These are phyloP conservation scores for Otus sunia DNA, from an alignment of 2,113 vertebrate genomes.

Conservation along the genomic window DNA sequence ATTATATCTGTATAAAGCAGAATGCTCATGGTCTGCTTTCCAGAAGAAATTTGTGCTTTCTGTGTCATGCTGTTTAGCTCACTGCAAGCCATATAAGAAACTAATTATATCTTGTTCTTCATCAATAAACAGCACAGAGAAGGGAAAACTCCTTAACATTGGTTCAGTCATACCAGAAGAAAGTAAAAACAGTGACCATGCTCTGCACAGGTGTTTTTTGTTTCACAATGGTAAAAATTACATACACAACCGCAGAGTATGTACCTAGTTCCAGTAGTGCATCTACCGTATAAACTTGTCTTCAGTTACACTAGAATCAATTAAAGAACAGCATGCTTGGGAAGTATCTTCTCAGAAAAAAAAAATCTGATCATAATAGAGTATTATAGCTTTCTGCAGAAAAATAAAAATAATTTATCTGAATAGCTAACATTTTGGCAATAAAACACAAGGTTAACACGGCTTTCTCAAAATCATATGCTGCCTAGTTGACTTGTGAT, in stretches of 20 bases:
- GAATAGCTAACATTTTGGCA: background rate
- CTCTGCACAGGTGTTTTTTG: background rate
- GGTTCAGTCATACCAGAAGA: background rate
- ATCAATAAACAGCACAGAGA: background rate
- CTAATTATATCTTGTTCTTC: background rate
- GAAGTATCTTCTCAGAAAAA: background rate
- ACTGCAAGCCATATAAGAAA: background rate
- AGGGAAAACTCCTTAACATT: background rate
- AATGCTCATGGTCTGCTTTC: background rate
- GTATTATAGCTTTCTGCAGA: background rate
- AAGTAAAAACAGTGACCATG: background rate
- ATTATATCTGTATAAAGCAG: background rate
- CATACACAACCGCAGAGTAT: background rate
- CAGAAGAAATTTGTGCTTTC: background rate
- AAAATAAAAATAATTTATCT: background rate
- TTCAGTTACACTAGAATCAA: background rate
- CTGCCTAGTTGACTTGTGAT: background rate
- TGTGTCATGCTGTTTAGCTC: background rate
- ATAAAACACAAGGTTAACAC: background rate
- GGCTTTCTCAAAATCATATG: background rate
- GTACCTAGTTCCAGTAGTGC: background rate
- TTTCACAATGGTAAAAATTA: background rate
- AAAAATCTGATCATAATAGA: background rate
- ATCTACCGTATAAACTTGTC: background rate
- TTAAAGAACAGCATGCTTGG: background rate